A percentile compares a stretch with the other conserved stretches of the same genome.
Evolutionary conservation across 2,113 vertebrate genomes (phyloP).

Genomic region (Ascaphus truei): DNA sequence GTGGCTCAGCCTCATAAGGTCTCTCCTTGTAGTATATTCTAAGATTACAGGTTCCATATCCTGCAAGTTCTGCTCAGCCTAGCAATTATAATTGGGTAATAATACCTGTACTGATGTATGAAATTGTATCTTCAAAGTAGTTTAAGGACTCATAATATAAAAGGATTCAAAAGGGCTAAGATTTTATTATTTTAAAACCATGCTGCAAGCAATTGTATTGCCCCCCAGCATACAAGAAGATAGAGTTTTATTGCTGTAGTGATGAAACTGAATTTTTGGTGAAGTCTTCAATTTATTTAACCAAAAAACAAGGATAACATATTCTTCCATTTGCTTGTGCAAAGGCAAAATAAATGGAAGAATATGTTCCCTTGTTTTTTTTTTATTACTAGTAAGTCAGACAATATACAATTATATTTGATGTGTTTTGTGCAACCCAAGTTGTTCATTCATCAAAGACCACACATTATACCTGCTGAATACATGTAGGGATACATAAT

Average conservation of each 20-base stretch:
- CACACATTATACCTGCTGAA: too few species aligned
- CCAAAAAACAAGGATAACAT: too few species aligned
- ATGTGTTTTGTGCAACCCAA: not conserved
- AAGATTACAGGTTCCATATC: conserved; percentile 5
- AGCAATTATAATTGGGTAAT: conserved; percentile 1
- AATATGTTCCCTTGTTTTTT: too few species aligned
- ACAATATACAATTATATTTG: not conserved
- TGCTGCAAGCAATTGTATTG: not conserved
- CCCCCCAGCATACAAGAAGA: too few species aligned
- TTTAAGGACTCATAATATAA: not conserved
- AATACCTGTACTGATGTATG: conserved; percentile 4
- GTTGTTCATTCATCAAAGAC: not conserved
- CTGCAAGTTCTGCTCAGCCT: not conserved
- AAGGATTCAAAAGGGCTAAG: not conserved
- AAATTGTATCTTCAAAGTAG: conserved; percentile 8
- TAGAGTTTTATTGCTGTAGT: too few species aligned
- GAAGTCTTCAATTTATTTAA: too few species aligned
- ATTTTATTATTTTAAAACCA: not conserved
- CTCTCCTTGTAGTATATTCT: conserved; percentile 14
- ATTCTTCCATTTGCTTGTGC: too few species aligned
- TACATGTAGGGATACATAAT: too few species aligned
- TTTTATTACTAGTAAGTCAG: not conserved
- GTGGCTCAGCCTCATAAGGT: not conserved
- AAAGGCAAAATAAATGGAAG: too few species aligned
- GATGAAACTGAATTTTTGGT: too few species aligned